Evolutionary conservation across 2,888 invertebrate genomes (phyloP).

Genomic region (Andrena praecox): DNA sequence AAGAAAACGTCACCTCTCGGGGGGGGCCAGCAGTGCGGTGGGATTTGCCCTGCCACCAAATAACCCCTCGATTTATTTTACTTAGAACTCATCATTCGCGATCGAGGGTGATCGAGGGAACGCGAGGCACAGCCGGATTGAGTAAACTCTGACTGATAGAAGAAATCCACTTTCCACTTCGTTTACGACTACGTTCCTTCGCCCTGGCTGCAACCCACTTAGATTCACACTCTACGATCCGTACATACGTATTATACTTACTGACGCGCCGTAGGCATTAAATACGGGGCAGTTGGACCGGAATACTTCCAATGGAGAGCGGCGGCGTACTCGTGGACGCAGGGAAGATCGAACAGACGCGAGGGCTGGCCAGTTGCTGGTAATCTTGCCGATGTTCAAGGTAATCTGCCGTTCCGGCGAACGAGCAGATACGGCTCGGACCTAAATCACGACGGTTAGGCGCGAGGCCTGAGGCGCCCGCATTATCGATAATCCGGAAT

Average conservation of each 20-base stretch:
- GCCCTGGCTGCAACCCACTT: no score
- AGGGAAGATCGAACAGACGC: conserved; percentile 13
- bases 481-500: conserved; percentile 76
- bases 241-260: no score
- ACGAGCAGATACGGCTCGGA: conserved; percentile 46
- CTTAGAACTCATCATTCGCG: no score
- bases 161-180: no score
- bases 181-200: no score
- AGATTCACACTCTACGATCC: no score
- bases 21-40: background rate
- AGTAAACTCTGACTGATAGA: no score
- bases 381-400: conserved; percentile 38
- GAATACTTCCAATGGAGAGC: background rate
- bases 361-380: conserved; percentile 36
- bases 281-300: background rate
- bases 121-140: no score
- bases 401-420: conserved; percentile 45
- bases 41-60: background rate
- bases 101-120: no score
- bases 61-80: no score
- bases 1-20: background rate
- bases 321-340: background rate
- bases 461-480: conserved; percentile 54
- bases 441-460: conserved; percentile 60
- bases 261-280: background rate